phyloP scores from a whole-genome alignment of 1,140 invertebrate species.

The Hylaeus anthracinus region DNA sequence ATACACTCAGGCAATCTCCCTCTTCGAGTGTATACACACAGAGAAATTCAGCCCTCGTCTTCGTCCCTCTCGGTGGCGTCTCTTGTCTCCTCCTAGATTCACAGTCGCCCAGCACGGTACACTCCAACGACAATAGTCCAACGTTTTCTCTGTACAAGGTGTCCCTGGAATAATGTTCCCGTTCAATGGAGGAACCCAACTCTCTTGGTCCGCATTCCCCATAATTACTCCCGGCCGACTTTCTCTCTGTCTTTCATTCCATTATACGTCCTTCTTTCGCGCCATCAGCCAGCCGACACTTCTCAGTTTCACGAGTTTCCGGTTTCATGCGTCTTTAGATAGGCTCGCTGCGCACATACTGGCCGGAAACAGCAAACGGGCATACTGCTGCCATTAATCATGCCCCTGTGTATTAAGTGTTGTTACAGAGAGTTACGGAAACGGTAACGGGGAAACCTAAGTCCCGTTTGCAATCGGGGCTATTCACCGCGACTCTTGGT shows the following conservation, averaged over 20 bases:
- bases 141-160: slow-evolving; percentile 9
- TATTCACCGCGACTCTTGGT: slow-evolving; percentile 13
- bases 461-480: background rate
- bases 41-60: background rate
- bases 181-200: background rate
- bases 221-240: background rate
- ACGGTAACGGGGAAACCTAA: background rate
- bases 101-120: background rate
- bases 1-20: background rate
- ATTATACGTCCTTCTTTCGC: too few species aligned
- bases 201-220: background rate
- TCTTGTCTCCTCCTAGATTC: background rate
- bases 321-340: slow-evolving; percentile 6
- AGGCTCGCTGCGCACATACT: background rate
- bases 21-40: background rate
- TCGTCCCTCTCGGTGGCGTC: background rate
- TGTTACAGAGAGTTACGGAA: background rate
- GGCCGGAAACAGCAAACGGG: slow-evolving; percentile 46
- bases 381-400: slow-evolving; percentile 62
- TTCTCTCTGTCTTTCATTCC: background rate
- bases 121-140: background rate
- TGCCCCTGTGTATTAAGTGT: slow-evolving; percentile 47
- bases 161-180: background rate
- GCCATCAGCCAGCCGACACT: background rate
- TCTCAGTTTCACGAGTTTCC: background rate